Conservation (phyloP, 2,888 invertebrate genomes). For the Scelioninae gen. 2 region DNA sequence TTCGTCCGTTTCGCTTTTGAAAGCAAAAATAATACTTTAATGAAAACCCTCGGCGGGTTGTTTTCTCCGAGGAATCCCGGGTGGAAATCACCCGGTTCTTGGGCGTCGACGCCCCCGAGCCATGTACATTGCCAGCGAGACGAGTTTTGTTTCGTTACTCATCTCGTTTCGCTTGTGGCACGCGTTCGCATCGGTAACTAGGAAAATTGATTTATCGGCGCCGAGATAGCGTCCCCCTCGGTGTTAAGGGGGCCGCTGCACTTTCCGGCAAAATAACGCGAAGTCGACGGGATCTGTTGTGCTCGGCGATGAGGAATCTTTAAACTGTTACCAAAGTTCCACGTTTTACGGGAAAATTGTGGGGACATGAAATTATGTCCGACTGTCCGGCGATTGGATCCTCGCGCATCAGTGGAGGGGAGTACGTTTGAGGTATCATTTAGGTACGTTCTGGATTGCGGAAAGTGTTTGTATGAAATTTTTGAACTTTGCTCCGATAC, state of each 20-base stretch:
- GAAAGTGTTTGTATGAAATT: too few species aligned
- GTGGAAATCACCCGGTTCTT: conserved; percentile 50
- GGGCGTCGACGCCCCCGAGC: conserved; percentile 38
- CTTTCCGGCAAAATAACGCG: conserved; percentile 34
- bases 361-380: too few species aligned
- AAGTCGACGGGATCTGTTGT: too few species aligned
- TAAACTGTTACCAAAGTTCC: too few species aligned
- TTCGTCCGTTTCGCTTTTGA: conserved; percentile 28
- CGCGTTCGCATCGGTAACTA: conserved; percentile 60
- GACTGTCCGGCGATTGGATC: too few species aligned
- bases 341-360: too few species aligned
- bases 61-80: conserved; percentile 46
- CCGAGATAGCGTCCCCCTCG: conserved; percentile 45
- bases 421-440: too few species aligned
- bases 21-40: conserved; percentile 52
- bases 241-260: conserved; percentile 17
- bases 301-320: too few species aligned
- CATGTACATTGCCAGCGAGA: conserved; percentile 44
- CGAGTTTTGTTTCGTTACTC: conserved; percentile 58
- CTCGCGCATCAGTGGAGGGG: too few species aligned
- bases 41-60: conserved; percentile 43
- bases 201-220: conserved; percentile 62
- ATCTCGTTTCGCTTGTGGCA: conserved; percentile 56
- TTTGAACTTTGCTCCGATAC: too few species aligned
- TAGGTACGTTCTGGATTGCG: too few species aligned